Percentiles rank a stretch among this genome's conserved stretches.
Conservation (phyloP, 2,888 invertebrate species). For the Portevinia maculata region DNA sequence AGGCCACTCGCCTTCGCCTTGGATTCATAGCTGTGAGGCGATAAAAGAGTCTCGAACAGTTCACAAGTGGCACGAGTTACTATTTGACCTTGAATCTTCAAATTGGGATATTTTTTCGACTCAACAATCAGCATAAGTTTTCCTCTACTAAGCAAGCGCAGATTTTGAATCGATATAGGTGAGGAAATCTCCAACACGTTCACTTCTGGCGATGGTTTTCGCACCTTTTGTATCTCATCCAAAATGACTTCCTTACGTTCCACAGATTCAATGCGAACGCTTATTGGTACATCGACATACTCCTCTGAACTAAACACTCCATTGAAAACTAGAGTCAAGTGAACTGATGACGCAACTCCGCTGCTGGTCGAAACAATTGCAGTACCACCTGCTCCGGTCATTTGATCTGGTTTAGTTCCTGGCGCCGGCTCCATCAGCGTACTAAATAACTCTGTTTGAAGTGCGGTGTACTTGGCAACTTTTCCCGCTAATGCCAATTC, state of each 20-base stretch:
- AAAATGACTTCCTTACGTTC: slow-evolving; percentile 90
- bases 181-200: slow-evolving; percentile 91
- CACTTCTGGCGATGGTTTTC: slow-evolving; percentile 89
- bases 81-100: slow-evolving; percentile 88
- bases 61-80: slow-evolving; percentile 91
- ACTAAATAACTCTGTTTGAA: slow-evolving; percentile 92
- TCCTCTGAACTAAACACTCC: slow-evolving; percentile 89
- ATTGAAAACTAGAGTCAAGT: slow-evolving; percentile 91
- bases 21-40: slow-evolving; percentile 84
- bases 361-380: slow-evolving; percentile 93
- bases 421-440: slow-evolving; percentile 88
- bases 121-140: slow-evolving; percentile 88
- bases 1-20: slow-evolving; percentile 86
- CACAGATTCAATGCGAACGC: slow-evolving; percentile 87
- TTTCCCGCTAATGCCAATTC: slow-evolving; percentile 89
- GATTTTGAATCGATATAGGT: slow-evolving; percentile 89
- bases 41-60: slow-evolving; percentile 89
- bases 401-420: slow-evolving; percentile 85
- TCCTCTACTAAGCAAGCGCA: slow-evolving; percentile 90
- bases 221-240: slow-evolving; percentile 87
- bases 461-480: slow-evolving; percentile 88
- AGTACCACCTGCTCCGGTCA: slow-evolving; percentile 90
- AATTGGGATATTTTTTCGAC: slow-evolving; percentile 86
- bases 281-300: slow-evolving; percentile 87
- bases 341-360: slow-evolving; percentile 91